Conservation (phyloP, 2,113 vertebrate species). For the Cricetomys ansorgei region DNA sequence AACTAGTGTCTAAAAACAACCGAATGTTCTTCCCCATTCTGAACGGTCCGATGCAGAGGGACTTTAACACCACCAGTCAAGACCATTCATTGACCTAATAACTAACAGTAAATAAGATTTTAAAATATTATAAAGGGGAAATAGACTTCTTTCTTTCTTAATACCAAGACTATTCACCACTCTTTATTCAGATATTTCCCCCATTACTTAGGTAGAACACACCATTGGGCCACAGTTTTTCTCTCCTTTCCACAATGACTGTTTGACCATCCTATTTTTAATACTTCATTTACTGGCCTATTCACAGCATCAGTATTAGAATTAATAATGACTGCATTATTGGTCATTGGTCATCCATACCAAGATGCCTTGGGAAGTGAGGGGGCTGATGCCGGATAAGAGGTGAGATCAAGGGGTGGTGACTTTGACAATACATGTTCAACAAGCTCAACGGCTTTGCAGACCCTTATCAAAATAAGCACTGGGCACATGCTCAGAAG, state of each 20-base stretch:
- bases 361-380: background rate
- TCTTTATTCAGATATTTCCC: no score
- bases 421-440: background rate
- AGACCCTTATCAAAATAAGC: background rate
- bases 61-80: background rate
- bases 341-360: background rate
- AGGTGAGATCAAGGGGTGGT: background rate
- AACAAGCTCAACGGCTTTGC: background rate
- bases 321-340: background rate
- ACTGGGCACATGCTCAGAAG: background rate
- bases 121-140: background rate
- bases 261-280: background rate
- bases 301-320: background rate
- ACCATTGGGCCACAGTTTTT: background rate
- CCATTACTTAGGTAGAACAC: background rate
- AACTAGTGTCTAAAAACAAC: background rate
- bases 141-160: background rate
- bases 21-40: background rate
- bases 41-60: background rate
- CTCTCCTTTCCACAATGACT: background rate
- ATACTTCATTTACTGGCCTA: background rate
- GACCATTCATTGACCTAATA: background rate
- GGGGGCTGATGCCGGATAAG: background rate
- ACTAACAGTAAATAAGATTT: background rate
- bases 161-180: background rate